A percentile compares a stretch with the other conserved stretches of the same genome.
phyloP scores from a whole-genome alignment of 2,113 vertebrate genomes.

The Bubo scandiacus region DNA sequence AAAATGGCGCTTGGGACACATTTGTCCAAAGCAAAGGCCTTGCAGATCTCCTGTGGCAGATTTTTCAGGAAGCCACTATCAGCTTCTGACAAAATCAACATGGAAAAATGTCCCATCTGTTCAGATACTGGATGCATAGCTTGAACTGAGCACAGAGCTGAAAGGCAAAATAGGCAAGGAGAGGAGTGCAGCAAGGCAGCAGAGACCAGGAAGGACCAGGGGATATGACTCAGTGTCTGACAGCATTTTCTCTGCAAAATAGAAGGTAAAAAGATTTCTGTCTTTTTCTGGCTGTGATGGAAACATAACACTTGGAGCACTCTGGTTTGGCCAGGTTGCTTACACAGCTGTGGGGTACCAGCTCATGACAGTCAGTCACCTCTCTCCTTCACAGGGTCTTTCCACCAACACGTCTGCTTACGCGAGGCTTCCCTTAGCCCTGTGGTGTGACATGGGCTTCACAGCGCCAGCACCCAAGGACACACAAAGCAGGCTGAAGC shows the following conservation, averaged over 20 bases:
- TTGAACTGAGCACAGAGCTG: neutral
- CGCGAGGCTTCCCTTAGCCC: neutral
- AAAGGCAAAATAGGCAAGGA: neutral
- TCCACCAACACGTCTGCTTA: neutral
- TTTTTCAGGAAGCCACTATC: neutral
- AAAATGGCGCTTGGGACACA: neutral
- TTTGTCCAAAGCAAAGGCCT: neutral
- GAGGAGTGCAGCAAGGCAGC: neutral
- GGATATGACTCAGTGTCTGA: neutral
- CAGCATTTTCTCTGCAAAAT: neutral
- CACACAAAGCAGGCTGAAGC: neutral
- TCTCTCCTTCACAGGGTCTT: neutral
- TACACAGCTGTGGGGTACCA: neutral
- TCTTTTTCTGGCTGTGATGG: neutral
- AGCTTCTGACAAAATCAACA: neutral
- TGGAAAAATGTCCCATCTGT: neutral
- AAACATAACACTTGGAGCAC: neutral
- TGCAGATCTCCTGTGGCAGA: neutral
- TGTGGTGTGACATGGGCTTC: accelerated
- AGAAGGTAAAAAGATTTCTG: neutral
- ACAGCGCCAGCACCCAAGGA: accelerated
- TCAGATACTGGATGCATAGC: neutral
- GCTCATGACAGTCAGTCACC: neutral
- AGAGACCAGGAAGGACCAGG: neutral
- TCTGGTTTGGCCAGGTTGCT: neutral